Conservation (phyloP, 2,888 invertebrate genomes). For the Tinea pellionella region DNA sequence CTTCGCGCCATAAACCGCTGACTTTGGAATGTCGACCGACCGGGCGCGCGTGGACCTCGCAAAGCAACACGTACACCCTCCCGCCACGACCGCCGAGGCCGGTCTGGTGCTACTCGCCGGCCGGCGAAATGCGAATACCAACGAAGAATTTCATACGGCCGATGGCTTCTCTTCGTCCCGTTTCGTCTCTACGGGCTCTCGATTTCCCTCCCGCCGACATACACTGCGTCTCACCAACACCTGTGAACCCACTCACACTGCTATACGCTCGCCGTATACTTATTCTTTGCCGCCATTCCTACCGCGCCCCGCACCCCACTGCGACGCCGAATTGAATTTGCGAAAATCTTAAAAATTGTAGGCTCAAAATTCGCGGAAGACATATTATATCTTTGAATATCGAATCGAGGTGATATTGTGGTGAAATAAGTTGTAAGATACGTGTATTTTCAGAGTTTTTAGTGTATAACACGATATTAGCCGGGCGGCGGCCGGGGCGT, state of each 20-base stretch:
- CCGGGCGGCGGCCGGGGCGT: slow-evolving; percentile 28
- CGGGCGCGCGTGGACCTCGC: neutral
- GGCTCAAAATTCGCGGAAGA: neutral
- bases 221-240: slow-evolving; percentile 9
- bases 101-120: neutral
- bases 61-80: neutral
- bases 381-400: neutral
- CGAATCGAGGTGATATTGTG: neutral
- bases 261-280: neutral
- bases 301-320: slow-evolving; percentile 7
- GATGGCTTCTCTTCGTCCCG: slow-evolving; percentile 8
- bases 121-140: slow-evolving; percentile 6
- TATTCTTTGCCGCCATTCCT: slow-evolving; percentile 9
- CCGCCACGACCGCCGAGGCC: neutral
- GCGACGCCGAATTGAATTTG: slow-evolving; percentile 1
- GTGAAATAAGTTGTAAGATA: neutral
- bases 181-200: slow-evolving; percentile 1
- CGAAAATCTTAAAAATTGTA: neutral
- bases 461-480: slow-evolving; percentile 50
- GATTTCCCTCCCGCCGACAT: neutral
- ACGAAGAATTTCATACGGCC: neutral
- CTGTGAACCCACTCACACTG: neutral
- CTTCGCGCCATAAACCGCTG: slow-evolving; percentile 58
- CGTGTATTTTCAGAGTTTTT: slow-evolving; percentile 55
- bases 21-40: slow-evolving; percentile 51